Conservation (phyloP, 1,140 invertebrate genomes). For the Lordiphosa stackelbergi region DNA sequence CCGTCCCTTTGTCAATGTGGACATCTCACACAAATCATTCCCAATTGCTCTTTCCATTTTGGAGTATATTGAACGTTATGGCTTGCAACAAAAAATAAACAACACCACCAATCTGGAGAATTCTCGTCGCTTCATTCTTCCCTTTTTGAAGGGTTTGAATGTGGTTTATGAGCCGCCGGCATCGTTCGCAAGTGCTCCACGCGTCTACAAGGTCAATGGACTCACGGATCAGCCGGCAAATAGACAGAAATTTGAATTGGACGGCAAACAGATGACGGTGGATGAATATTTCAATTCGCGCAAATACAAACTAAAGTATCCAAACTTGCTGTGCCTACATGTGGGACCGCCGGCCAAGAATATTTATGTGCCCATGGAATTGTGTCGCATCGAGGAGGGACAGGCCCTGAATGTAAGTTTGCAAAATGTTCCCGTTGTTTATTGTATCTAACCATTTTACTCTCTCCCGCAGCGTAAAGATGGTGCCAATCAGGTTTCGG, state of each 20-base stretch:
- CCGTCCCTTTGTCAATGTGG: slow-evolving; percentile 84
- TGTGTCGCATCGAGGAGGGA: slow-evolving; percentile 80
- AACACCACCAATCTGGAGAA: neutral
- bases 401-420: slow-evolving; percentile 79
- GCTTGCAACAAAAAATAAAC: neutral
- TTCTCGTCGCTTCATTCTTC: slow-evolving; percentile 2
- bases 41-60: slow-evolving; percentile 78
- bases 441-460: neutral
- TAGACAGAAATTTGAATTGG: slow-evolving; percentile 73
- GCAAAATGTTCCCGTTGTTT: neutral
- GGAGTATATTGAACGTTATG: slow-evolving; percentile 58
- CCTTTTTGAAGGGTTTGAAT: slow-evolving; percentile 49
- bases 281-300: slow-evolving; percentile 78
- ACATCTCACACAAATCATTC: slow-evolving; percentile 85
- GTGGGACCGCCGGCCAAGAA: slow-evolving; percentile 79
- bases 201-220: slow-evolving; percentile 79
- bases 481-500: slow-evolving; percentile 79
- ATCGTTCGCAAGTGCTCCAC: slow-evolving; percentile 37
- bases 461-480: slow-evolving; percentile 74
- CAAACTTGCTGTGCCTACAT: slow-evolving; percentile 81
- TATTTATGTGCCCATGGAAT: slow-evolving; percentile 81
- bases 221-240: slow-evolving; percentile 66
- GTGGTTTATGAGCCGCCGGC: slow-evolving; percentile 53
- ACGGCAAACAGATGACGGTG: slow-evolving; percentile 69
- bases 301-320: slow-evolving; percentile 77